Base-by-base conservation (phyloP, 2,797 vertebrate species). In the Acrocephalus scirpaceus region DNA sequence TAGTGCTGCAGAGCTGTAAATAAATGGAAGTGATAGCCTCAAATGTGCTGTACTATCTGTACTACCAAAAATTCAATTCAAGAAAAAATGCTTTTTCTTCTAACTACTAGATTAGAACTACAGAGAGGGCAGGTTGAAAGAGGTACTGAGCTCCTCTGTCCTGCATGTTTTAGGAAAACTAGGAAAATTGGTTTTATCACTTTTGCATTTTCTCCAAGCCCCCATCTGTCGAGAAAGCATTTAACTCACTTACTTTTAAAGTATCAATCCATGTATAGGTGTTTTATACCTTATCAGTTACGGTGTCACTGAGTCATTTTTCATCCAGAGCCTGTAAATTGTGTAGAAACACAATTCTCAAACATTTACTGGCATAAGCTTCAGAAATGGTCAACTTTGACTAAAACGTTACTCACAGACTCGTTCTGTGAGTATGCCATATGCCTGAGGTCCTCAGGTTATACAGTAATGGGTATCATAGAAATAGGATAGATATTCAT, bases 1-100 rank as follows among this genome's bases (percentile, higher is more conserved):
- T 73, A 34, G 34, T 93, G 58, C 74, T 89, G 51, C 69, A 83
- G 62, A 90, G 74, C 51, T 10, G 6, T 93, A 95, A 96, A 94
- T 88, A 95, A 92, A 84, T 77, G n/a, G 48, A 90, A 62, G 54
- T 5, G 14, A 51, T 78, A 67, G 38, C 73, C 34, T 81, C 62
- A 21, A 58, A 58, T 86, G 54, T 79, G 25, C 42, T 88, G 27
- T 84, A 72, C 17, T 88, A 62, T 47, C 70, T 86, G 27, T 53
- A 65, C 38, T 70, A 70, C 40, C 5, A 22, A 56, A 66, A 58
- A 82, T 87, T 84, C 57, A 70, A 10, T 56, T 88, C 34, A 73
- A 74, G 36, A 57, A 45, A 67, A 82, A 36, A 21, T 26, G 3
- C 21, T 62, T 23, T 11, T 47, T 74, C 30, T 54, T 64, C 34